Conservation (phyloP, 1,140 invertebrate genomes). For the Lamellibrachia luymesi region DNA sequence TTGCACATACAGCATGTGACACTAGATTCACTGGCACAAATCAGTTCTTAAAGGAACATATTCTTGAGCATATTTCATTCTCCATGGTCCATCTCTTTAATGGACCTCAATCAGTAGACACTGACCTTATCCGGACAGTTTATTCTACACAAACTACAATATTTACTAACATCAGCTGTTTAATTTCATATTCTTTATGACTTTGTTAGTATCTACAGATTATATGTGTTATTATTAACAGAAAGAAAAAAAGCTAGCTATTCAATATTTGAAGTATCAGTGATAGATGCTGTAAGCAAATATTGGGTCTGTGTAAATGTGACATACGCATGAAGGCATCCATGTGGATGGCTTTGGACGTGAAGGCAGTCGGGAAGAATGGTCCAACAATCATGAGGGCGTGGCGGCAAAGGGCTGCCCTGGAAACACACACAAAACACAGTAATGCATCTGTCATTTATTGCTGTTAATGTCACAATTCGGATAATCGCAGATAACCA, state of each 20-base stretch:
- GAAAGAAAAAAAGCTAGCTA: no score
- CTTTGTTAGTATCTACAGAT: neutral
- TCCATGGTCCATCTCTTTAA: slow-evolving; percentile 25
- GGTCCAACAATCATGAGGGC: slow-evolving; percentile 29
- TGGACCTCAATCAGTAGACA: slow-evolving; percentile 21
- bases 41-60: no score
- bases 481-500: no score
- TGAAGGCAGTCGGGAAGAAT: neutral
- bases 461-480: neutral
- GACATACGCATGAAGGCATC: slow-evolving; percentile 13
- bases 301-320: no score
- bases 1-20: no score
- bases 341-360: slow-evolving; percentile 5
- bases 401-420: slow-evolving; percentile 28
- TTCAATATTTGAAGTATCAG: no score
- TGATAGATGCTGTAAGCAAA: no score
- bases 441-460: neutral
- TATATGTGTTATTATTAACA: no score
- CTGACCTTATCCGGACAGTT: neutral
- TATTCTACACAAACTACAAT: neutral
- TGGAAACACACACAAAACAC: slow-evolving; percentile 20
- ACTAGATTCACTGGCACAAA: no score
- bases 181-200: neutral
- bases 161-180: neutral
- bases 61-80: no score